Evolutionary conservation across 2,888 invertebrate genomes (phyloP).

Genomic region (Fabriciana adippe): DNA sequence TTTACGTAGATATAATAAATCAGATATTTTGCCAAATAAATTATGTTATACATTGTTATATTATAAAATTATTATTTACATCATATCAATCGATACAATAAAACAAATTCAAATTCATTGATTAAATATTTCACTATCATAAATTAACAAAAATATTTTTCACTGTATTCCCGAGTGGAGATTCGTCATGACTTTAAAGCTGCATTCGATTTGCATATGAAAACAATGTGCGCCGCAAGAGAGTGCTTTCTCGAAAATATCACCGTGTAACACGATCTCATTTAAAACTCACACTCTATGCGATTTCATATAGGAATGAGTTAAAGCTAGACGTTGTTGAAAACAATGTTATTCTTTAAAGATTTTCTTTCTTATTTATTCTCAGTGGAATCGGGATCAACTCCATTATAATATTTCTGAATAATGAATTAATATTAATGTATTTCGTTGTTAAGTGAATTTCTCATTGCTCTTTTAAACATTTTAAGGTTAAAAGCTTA

Average conservation of each 20-base stretch:
- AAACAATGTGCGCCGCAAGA: slow-evolving; percentile 41
- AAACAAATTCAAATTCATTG: neutral
- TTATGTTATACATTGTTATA: no score
- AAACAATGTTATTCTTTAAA: slow-evolving; percentile 34
- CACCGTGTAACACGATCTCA: slow-evolving; percentile 53
- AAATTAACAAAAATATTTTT: slow-evolving; percentile 30
- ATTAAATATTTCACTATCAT: neutral
- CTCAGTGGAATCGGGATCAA: neutral
- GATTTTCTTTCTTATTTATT: slow-evolving; percentile 15
- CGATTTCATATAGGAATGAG: slow-evolving; percentile 52
- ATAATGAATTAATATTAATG: neutral
- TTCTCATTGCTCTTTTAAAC: no score
- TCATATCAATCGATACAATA: no score
- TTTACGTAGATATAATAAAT: no score
- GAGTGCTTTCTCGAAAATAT: slow-evolving; percentile 53
- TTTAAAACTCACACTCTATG: slow-evolving; percentile 67
- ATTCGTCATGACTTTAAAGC: slow-evolving; percentile 31
- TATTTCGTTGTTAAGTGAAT: no score
- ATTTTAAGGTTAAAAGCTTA: no score
- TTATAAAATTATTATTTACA: no score
- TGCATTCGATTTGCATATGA: slow-evolving; percentile 38
- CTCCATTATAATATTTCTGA: neutral
- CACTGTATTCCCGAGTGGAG: slow-evolving; percentile 23
- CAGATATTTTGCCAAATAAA: no score
- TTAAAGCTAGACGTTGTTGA: slow-evolving; percentile 37